Percentiles rank a stretch among this genome's conserved stretches.
These are phyloP conservation scores for Metopolophium dirhodum DNA, from an alignment of 1,140 invertebrate species.

Conservation along the genomic window DNA sequence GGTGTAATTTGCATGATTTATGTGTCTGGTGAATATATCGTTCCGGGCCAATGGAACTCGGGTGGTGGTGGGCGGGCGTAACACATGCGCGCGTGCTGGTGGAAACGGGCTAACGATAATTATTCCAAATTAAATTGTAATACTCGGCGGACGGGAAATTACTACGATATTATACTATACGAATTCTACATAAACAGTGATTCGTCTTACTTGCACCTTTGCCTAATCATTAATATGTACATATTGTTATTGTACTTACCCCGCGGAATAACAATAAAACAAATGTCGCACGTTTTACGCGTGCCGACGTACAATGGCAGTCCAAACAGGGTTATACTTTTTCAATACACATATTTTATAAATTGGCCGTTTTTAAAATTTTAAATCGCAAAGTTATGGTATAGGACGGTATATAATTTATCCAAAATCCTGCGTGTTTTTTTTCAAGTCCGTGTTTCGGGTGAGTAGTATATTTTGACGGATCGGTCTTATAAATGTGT, in stretches of 20 bases:
- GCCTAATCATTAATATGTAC: too few relatives aligned
- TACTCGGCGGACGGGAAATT: neutral
- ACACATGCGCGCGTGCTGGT: slow-evolving; percentile 18
- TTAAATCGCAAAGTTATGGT: neutral
- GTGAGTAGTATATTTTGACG: neutral
- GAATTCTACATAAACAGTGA: neutral
- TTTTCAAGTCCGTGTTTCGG: neutral
- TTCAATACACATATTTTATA: neutral
- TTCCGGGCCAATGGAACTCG: neutral
- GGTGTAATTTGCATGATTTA: slow-evolving; percentile 51
- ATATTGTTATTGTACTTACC: neutral
- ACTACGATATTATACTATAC: neutral
- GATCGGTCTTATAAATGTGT: neutral
- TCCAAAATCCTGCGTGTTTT: neutral
- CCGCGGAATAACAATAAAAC: neutral
- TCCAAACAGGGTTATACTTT: neutral
- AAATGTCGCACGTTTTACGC: neutral
- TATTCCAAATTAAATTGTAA: slow-evolving; percentile 36
- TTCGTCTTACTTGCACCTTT: neutral
- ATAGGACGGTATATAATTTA: neutral
- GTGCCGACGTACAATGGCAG: neutral
- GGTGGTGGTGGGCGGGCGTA: neutral
- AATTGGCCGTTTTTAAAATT: neutral
- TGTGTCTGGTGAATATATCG: slow-evolving; percentile 28
- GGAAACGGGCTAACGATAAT: slow-evolving; percentile 37